phyloP scores from a whole-genome alignment of 2,888 invertebrate genomes.

The Leptinotarsa juncta region DNA sequence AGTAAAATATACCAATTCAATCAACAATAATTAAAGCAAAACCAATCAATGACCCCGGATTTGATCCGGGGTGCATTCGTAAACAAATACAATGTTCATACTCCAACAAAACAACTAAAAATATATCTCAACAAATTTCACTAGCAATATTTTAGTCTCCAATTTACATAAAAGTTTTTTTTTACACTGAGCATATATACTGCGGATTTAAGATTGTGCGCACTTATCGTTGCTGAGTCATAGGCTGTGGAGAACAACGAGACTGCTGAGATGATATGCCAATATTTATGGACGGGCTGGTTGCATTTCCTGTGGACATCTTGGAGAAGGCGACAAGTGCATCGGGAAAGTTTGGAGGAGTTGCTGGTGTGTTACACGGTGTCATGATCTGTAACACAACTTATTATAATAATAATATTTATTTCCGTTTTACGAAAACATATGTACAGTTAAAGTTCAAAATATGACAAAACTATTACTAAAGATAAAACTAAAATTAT shows the following conservation, averaged over 20 bases:
- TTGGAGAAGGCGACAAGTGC: slow-evolving; percentile 89
- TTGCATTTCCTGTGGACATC: slow-evolving; percentile 78
- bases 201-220: slow-evolving; percentile 37
- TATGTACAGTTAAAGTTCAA: too few relatives aligned
- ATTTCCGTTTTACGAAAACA: too few relatives aligned
- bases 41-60: background rate
- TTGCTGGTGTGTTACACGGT: slow-evolving; percentile 94
- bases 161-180: slow-evolving; percentile 48
- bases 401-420: too few relatives aligned
- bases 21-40: slow-evolving; percentile 10
- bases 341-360: slow-evolving; percentile 94
- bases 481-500: too few relatives aligned
- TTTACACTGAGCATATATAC: slow-evolving; percentile 49
- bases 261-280: slow-evolving; percentile 54
- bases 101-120: slow-evolving; percentile 39
- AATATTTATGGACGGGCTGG: slow-evolving; percentile 67
- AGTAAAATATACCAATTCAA: background rate
- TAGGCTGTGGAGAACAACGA: slow-evolving; percentile 61
- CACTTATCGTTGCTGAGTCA: slow-evolving; percentile 51
- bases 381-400: slow-evolving; percentile 80
- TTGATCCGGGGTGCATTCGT: background rate
- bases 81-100: slow-evolving; percentile 37
- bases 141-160: slow-evolving; percentile 47
- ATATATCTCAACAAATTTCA: slow-evolving; percentile 49
- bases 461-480: too few relatives aligned